A percentile compares a stretch with the other conserved stretches of the same genome.
Conservation (phyloP, 2,888 invertebrate genomes). For the Polymixis flavicincta region DNA sequence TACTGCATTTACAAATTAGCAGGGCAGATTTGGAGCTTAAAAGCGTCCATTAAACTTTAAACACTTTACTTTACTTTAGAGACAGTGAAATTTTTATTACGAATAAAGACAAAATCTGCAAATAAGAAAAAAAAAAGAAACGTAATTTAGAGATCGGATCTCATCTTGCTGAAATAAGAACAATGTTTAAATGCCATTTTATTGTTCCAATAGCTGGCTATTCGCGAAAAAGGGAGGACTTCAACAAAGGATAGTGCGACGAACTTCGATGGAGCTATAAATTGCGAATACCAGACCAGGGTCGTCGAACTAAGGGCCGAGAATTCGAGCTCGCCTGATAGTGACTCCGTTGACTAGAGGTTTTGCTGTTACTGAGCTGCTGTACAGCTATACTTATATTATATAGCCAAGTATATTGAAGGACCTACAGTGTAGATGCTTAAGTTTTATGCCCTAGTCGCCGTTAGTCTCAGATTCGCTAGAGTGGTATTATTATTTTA, state of each 20-base stretch:
- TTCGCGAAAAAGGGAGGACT: constrained; percentile 35
- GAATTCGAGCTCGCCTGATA: constrained; percentile 57
- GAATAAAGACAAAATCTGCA: constrained; percentile 15
- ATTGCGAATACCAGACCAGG: constrained; percentile 62
- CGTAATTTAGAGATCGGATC: neutral
- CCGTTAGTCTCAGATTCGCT: constrained; percentile 39
- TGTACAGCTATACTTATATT: neutral
- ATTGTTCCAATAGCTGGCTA: constrained; percentile 32
- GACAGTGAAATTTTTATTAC: constrained; percentile 25
- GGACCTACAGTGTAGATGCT: constrained; percentile 35
- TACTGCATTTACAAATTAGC: too few species aligned
- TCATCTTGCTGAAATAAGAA: constrained; percentile 14
- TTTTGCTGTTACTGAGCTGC: constrained; percentile 25
- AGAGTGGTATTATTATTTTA: constrained; percentile 42
- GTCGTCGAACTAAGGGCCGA: constrained; percentile 63
- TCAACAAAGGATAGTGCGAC: constrained; percentile 42
- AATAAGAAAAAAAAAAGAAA: constrained; percentile 2
- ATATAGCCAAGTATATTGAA: constrained; percentile 28
- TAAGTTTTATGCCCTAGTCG: constrained; percentile 43
- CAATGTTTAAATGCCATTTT: constrained; percentile 48
- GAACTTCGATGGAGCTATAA: constrained; percentile 52
- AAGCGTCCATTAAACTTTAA: constrained; percentile 28
- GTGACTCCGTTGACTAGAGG: constrained; percentile 44
- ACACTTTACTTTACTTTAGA: too few species aligned
- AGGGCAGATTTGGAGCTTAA: constrained; percentile 17